A percentile compares a stretch with the other conserved stretches of the same genome.
Evolutionary conservation across 2,797 vertebrate genomes (phyloP).

Genomic region (Nannoperca obscura): DNA sequence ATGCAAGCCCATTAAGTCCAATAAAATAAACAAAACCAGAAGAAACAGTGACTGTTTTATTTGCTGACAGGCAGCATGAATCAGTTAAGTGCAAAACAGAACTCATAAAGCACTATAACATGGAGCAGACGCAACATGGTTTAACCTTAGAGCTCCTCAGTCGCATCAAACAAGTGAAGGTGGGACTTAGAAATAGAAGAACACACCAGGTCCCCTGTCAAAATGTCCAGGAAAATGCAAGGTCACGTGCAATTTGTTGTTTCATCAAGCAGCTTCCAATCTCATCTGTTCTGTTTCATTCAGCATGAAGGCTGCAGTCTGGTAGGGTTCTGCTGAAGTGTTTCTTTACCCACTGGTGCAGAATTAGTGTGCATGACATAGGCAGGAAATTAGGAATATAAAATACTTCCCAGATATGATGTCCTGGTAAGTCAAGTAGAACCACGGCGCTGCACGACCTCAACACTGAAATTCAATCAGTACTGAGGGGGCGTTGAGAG

Average conservation of each 20-base stretch:
- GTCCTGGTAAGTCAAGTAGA: constrained; percentile 59
- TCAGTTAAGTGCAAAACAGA: constrained; percentile 24
- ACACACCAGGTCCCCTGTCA: not conserved
- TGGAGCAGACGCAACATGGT: constrained; percentile 7
- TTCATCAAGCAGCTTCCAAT: constrained; percentile 14
- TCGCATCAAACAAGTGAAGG: constrained; percentile 2
- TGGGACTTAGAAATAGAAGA: not conserved
- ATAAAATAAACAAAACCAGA: constrained; percentile 63
- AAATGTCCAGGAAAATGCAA: constrained; percentile 23
- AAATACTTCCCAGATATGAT: constrained; percentile 63
- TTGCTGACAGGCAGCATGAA: constrained; percentile 56
- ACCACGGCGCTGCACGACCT: constrained; percentile 50
- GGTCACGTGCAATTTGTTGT: constrained; percentile 31
- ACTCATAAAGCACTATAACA: constrained; percentile 4
- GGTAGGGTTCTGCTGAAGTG: constrained; percentile 15
- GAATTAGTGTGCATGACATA: constrained; percentile 51
- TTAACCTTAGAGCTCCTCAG: not conserved
- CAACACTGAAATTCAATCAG: constrained; percentile 73
- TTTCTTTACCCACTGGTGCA: constrained; percentile 32
- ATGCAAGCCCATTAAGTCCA: constrained; percentile 58
- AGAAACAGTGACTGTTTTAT: constrained; percentile 60
- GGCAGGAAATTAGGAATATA: constrained; percentile 63
- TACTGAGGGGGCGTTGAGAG: constrained; percentile 55
- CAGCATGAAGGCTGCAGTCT: constrained; percentile 24
- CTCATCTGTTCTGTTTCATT: constrained; percentile 8